Percentiles rank a stretch among this genome's conserved stretches.
Evolutionary conservation across 2,797 vertebrate species (phyloP).

Genomic region (Macropus fuliginosus): DNA sequence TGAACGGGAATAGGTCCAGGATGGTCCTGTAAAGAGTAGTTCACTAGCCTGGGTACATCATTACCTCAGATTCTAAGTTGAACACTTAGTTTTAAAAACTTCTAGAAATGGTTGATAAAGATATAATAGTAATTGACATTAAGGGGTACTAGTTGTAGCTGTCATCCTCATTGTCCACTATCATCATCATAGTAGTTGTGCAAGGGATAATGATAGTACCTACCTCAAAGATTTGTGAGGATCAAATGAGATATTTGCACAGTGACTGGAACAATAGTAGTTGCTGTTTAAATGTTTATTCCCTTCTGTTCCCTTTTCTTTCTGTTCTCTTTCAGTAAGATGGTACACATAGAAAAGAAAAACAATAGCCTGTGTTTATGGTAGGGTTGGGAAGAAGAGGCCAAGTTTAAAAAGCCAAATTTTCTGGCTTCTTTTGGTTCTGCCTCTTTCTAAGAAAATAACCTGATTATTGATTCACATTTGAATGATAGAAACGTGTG

Average conservation of each 20-base stretch:
- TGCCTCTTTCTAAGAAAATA: background rate
- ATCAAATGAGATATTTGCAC: background rate
- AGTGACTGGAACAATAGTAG: background rate
- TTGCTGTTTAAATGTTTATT: background rate
- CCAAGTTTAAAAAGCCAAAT: no score
- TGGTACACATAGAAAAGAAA: background rate
- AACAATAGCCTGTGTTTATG: background rate
- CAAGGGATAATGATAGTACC: background rate
- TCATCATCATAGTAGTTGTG: no score
- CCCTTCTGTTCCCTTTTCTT: background rate
- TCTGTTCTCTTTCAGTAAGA: background rate
- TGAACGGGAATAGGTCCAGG: background rate
- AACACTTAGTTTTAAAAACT: background rate
- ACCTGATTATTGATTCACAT: background rate
- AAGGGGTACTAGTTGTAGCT: background rate
- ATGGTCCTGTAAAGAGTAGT: background rate
- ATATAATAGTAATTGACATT: background rate
- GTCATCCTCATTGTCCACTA: no score
- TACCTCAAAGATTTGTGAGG: background rate
- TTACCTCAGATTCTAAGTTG: background rate
- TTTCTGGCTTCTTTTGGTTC: background rate
- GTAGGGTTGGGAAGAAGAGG: no score
- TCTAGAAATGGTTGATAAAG: background rate
- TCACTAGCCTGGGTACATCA: background rate
- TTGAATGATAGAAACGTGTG: background rate